Percentiles rank a stretch among this genome's conserved stretches.
Evolutionary conservation across 1,140 invertebrate species (phyloP).

Genomic region (Diorhabda elongata): DNA sequence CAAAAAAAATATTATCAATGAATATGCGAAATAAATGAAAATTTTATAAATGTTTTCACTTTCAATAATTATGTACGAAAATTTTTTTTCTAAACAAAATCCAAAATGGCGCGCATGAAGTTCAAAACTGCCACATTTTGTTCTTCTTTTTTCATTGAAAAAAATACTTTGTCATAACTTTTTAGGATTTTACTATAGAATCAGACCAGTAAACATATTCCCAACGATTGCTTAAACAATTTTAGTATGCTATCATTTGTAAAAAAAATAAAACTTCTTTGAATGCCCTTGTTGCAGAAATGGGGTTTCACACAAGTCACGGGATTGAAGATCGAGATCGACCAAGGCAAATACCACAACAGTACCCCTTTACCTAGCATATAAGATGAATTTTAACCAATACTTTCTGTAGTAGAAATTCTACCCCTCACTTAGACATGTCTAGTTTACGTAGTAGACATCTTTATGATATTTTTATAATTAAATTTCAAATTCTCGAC

Average conservation of each 20-base stretch:
- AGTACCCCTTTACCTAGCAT: too few species aligned
- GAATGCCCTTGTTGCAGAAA: neutral
- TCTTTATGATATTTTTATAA: too few species aligned
- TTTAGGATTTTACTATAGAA: neutral
- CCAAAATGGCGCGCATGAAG: neutral
- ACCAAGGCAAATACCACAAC: too few species aligned
- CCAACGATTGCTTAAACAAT: neutral
- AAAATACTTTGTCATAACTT: neutral
- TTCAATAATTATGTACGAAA: neutral
- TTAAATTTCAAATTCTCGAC: too few species aligned
- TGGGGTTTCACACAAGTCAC: too few species aligned
- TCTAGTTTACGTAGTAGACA: too few species aligned
- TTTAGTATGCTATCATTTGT: neutral
- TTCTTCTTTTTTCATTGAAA: neutral
- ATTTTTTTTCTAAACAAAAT: constrained; percentile 2
- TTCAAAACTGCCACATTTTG: neutral
- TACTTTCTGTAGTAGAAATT: too few species aligned
- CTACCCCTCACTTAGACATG: too few species aligned
- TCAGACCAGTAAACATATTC: neutral
- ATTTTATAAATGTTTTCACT: constrained; percentile 4
- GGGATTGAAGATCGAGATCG: too few species aligned
- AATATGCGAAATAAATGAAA: too few species aligned
- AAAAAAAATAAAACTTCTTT: constrained; percentile 14
- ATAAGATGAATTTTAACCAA: too few species aligned
- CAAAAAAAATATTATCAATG: too few species aligned